phyloP scores from a whole-genome alignment of 2,888 invertebrate genomes.

The Chorisops tibialis region DNA sequence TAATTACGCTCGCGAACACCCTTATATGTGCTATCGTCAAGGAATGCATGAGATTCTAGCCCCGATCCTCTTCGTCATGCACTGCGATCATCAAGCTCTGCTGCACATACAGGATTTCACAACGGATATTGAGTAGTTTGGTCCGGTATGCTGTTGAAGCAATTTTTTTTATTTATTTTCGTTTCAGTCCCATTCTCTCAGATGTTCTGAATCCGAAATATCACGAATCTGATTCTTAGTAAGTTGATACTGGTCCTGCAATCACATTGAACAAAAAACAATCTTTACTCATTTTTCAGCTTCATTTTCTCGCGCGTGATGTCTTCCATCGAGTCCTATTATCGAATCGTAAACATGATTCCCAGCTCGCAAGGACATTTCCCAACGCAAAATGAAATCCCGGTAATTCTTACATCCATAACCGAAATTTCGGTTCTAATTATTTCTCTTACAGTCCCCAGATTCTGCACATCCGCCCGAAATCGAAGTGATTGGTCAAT shows the following conservation, averaged over 20 bases:
- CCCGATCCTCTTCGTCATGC: conserved; percentile 72
- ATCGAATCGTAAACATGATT: conserved; percentile 59
- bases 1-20: conserved; percentile 64
- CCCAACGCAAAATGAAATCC: conserved; percentile 42
- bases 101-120: conserved; percentile 59
- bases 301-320: conserved; percentile 63
- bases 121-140: conserved; percentile 45
- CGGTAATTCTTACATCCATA: conserved; percentile 6
- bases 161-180: conserved; percentile 7
- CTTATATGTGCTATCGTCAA: conserved; percentile 71
- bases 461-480: conserved; percentile 41
- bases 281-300: conserved; percentile 47
- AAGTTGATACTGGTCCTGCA: too few relatives aligned
- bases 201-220: conserved; percentile 65
- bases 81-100: conserved; percentile 69
- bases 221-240: conserved; percentile 79
- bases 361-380: conserved; percentile 55
- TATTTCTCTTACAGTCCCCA: conserved; percentile 4
- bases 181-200: conserved; percentile 62
- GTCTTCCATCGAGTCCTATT: conserved; percentile 62
- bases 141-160: neutral
- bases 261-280: too few relatives aligned
- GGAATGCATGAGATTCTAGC: conserved; percentile 88
- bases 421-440: conserved; percentile 4
- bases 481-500: conserved; percentile 60